Base-by-base conservation (phyloP, 2,888 invertebrate genomes). In the Busseola fusca region DNA sequence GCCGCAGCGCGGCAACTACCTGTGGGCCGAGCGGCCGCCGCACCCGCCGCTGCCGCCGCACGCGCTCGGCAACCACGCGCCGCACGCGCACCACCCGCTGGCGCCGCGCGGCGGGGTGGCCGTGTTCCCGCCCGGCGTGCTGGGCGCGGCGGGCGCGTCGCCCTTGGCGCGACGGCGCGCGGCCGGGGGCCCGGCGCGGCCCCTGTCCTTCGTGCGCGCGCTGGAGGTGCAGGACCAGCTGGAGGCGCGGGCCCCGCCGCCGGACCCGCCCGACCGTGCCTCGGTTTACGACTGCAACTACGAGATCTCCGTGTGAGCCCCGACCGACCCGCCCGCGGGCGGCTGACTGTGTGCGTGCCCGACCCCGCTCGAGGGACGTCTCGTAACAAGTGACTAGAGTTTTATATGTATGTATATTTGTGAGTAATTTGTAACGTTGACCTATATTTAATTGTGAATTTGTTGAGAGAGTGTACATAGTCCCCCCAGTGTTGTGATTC, bases 221-320 rank as follows among this genome's bases (percentile, higher is more conserved):
- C 96, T 98, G 45, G 98, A 98, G 93, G 98, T 98, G 97, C 97
- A 98, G 84, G 98, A 98, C 93, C 97, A 97, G 72, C 97, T 98
- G 91, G 98, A 99, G 90, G 97, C 98, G 96, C 96, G 97, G 90
- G 93, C 96, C 86, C 88, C 93, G 88, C 89, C 94, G 87, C 83
- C 93, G 89, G 91, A 91, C 69, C 93, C 98, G 25, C 97, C 98
- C 64, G 98, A 98, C 93, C 97, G 98, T 87, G 97, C 98, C 88
- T 98, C 98, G 93, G 98, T 98, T 84, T 98, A 98, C 94, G 98
- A 98, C 94, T 98, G 98, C 97, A 98, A 98, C 96, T 98, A 98
- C 94, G 98, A 98, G 95, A 98, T 98, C 96, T 98, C 98, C 86
- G 98, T 98, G 96, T 98, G 98, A 98, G 82, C 14, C 69, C 58